Evolutionary conservation across 2,797 vertebrate species (phyloP).

Genomic region (Chlorospingus semifuscus): DNA sequence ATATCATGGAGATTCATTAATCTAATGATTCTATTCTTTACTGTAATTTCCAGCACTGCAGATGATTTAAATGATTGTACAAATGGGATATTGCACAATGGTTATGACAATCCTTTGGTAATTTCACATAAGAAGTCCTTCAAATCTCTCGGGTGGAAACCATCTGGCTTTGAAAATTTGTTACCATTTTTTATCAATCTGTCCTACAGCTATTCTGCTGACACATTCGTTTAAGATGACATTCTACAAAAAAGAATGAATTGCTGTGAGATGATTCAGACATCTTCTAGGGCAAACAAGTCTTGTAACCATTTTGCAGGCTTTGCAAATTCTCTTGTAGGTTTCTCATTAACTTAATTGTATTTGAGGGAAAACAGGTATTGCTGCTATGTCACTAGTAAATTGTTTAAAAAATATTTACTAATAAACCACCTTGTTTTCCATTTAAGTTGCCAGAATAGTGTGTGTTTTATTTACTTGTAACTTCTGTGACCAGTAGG

Average conservation of each 20-base stretch:
- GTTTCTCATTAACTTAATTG: neutral
- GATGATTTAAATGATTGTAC: neutral
- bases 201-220: neutral
- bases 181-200: neutral
- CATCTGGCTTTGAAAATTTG: conserved; percentile 9
- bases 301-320: neutral
- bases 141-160: neutral
- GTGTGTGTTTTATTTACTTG: neutral
- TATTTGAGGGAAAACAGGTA: neutral
- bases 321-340: neutral
- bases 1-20: neutral
- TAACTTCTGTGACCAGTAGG: neutral
- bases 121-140: neutral
- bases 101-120: neutral
- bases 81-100: neutral
- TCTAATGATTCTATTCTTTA: neutral
- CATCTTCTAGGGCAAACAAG: neutral
- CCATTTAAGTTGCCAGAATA: neutral
- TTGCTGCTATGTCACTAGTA: neutral
- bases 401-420: neutral
- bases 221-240: neutral
- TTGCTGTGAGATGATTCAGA: neutral
- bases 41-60: neutral
- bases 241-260: neutral
- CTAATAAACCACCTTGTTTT: neutral